Evolutionary conservation across 1,140 invertebrate genomes (phyloP).

Genomic region (Drosophila dunni): DNA sequence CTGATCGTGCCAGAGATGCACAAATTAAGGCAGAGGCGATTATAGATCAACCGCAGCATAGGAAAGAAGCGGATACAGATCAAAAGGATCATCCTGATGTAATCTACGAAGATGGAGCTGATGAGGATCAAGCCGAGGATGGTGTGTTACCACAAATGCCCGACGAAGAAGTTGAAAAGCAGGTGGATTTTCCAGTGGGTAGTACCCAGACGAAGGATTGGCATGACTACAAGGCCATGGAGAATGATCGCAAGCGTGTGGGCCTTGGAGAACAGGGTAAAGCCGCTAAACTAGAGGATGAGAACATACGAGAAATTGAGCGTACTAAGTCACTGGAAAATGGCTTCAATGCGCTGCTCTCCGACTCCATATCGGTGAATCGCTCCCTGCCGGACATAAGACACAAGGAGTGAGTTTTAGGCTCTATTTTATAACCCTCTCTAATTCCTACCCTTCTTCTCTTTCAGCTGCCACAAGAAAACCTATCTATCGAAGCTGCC

Average conservation of each 20-base stretch:
- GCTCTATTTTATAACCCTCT: constrained; percentile 1
- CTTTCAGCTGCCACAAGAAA: constrained; percentile 88
- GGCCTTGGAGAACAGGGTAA: constrained; percentile 92
- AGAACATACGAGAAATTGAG: constrained; percentile 89
- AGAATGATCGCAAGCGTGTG: constrained; percentile 87
- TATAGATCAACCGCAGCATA: constrained; percentile 22
- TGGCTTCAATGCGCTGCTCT: constrained; percentile 95
- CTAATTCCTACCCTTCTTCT: constrained; percentile 31
- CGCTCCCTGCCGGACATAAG: constrained; percentile 93
- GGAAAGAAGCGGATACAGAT: not conserved
- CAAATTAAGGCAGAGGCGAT: not conserved
- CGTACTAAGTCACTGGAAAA: constrained; percentile 84
- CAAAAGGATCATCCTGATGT: not conserved
- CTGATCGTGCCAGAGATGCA: not conserved
- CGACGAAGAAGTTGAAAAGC: constrained; percentile 12
- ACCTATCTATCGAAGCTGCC: constrained; percentile 92
- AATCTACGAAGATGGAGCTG: constrained; percentile 15
- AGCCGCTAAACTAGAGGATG: constrained; percentile 88
- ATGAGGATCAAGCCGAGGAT: constrained; percentile 3
- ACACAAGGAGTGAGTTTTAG: constrained; percentile 88
- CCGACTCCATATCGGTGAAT: constrained; percentile 94
- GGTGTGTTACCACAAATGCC: not conserved
- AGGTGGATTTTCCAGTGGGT: constrained; percentile 85
- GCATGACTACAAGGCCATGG: constrained; percentile 92
- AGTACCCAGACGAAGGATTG: constrained; percentile 88